Evolutionary conservation across 1,140 invertebrate species (phyloP), one percentile per base, ranked within the genome.

Genomic region (Berghia stephanieae): DNA sequence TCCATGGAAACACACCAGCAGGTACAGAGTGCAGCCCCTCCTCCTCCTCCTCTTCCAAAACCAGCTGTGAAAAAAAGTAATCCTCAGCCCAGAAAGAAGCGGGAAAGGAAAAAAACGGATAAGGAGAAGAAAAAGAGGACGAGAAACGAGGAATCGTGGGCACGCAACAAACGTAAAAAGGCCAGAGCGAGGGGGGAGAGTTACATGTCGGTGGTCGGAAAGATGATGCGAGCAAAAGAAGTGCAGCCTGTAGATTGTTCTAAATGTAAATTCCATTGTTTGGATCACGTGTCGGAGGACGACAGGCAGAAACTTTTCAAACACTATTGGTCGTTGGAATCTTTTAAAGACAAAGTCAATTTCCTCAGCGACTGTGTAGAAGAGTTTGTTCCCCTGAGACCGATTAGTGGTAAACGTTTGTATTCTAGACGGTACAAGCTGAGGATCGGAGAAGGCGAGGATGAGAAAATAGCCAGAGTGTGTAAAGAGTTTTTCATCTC

Each of bases 161-260:
- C 57, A 27, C 40, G 57, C 4, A 75, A 75, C 27, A 44, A 63
- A 24, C 52, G 72, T 36, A 75, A 75, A 40, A 75, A 75, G 46
- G 72, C 72, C 38, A 38, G 72, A 34, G 6, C 52, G 16, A 63
- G 34, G 21, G 72, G 72, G 43, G 72, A 75, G 57, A 66, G 52
- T 43, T 75, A 75, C 46, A 31, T 63, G 13, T 75, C 72, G 31
- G 72, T 75, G 4, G 34, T 34, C 16, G 72, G 72, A 21, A 75
- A 75, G 31, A 42, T 42, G 16, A 31, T 75, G 24, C 52, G 34
- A 40, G 72, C 72, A 8, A 40, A 57, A 75, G 40, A 21, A 18
- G 72, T 75, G 13, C 40, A 75, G 34, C n/a, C n/a, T n/a, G 57
- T 75, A 16, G 72, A 75, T 66, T 75, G 72, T 24, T 75, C 72